A percentile compares a stretch with the other conserved stretches of the same genome.
Conservation (phyloP, 1,140 invertebrate species). For the Sycobia sp. region DNA sequence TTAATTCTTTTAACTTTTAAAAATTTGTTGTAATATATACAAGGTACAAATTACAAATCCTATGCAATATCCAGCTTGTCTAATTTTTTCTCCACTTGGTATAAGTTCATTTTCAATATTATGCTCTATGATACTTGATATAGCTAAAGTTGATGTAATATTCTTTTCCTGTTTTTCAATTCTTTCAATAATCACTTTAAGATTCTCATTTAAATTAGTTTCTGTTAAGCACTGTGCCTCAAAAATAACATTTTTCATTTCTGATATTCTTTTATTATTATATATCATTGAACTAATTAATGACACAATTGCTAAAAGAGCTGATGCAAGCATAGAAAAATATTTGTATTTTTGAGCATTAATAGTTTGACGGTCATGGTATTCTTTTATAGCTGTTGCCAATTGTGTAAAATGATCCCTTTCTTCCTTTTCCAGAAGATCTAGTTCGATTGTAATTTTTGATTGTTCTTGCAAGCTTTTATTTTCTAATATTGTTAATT, state of each 20-base stretch:
- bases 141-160: constrained; percentile 18
- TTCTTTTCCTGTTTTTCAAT: constrained; percentile 30
- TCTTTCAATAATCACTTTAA: constrained; percentile 7
- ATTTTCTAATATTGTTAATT: constrained; percentile 55
- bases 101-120: constrained; percentile 24
- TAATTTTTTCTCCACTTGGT: constrained; percentile 32
- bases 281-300: constrained; percentile 53
- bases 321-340: constrained; percentile 54
- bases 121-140: constrained; percentile 13
- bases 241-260: constrained; percentile 45
- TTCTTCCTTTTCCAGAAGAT: constrained; percentile 51
- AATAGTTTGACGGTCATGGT: constrained; percentile 56
- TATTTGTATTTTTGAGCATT: constrained; percentile 57
- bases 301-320: constrained; percentile 49
- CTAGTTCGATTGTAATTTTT: constrained; percentile 43
- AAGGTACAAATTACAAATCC: constrained; percentile 27
- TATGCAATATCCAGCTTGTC: constrained; percentile 31
- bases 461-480: constrained; percentile 51
- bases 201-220: constrained; percentile 36
- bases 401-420: constrained; percentile 53
- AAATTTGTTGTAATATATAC: constrained; percentile 36
- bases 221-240: constrained; percentile 46
- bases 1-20: constrained; percentile 26
- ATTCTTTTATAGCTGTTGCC: constrained; percentile 57
- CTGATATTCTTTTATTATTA: constrained; percentile 49